A percentile compares a stretch with the other conserved stretches of the same genome.
phyloP scores from a whole-genome alignment of 2,888 invertebrate genomes.

The Dendrolimus houi region DNA sequence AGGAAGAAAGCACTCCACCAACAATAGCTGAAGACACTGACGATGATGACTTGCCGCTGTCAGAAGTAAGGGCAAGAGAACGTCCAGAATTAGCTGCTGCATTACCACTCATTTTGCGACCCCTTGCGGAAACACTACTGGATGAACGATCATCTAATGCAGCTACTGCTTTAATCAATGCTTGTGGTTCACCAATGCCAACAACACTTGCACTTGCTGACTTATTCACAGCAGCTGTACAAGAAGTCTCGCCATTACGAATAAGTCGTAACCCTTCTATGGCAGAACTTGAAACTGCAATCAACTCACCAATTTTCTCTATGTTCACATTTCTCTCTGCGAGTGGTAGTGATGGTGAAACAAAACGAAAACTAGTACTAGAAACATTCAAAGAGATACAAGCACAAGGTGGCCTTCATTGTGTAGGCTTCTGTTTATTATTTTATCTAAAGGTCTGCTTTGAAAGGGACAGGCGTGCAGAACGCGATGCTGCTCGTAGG shows the following conservation, averaged over 20 bases:
- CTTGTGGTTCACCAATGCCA: slow-evolving; percentile 54
- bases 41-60: slow-evolving; percentile 86
- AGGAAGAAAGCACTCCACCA: slow-evolving; percentile 78
- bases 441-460: slow-evolving; percentile 90
- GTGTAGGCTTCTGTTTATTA: slow-evolving; percentile 89
- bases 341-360: slow-evolving; percentile 79
- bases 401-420: slow-evolving; percentile 77
- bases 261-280: slow-evolving; percentile 67
- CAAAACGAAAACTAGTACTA: slow-evolving; percentile 85
- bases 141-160: slow-evolving; percentile 58
- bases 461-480: slow-evolving; percentile 72
- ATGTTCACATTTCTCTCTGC: slow-evolving; percentile 90
- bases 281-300: slow-evolving; percentile 79
- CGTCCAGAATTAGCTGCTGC: slow-evolving; percentile 75
- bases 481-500: slow-evolving; percentile 69
- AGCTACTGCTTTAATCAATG: slow-evolving; percentile 52
- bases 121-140: slow-evolving; percentile 61
- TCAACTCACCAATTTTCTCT: slow-evolving; percentile 89
- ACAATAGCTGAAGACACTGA: slow-evolving; percentile 78
- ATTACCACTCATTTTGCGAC: slow-evolving; percentile 55
- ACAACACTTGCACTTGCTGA: slow-evolving; percentile 60
- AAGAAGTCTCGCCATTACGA: slow-evolving; percentile 68
- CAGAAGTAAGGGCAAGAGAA: slow-evolving; percentile 83
- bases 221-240: slow-evolving; percentile 59
- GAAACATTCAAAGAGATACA: slow-evolving; percentile 89